phyloP scores from a whole-genome alignment of 2,888 invertebrate genomes.

The Agonopterix arenella region DNA sequence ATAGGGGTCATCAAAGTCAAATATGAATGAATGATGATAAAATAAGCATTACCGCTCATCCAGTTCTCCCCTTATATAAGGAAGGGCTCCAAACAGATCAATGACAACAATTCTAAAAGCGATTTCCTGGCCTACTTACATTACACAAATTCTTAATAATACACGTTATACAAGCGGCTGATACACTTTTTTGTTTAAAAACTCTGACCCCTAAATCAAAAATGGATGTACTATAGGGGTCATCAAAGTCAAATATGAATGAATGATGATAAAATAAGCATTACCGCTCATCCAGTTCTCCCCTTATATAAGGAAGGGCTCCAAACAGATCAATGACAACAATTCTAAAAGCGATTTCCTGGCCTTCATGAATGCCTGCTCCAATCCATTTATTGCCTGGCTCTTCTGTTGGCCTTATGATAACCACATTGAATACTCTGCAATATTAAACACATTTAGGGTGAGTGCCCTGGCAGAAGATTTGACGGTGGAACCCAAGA shows the following conservation, averaged over 20 bases:
- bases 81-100: conserved; percentile 76
- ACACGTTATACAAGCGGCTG: no score
- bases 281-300: conserved; percentile 72
- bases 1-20: no score
- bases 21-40: no score
- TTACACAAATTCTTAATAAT: no score
- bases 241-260: no score
- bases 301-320: conserved; percentile 80
- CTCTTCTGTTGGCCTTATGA: conserved; percentile 75
- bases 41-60: conserved; percentile 55
- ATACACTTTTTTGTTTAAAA: no score
- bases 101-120: conserved; percentile 76
- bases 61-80: conserved; percentile 80
- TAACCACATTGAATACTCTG: conserved; percentile 82
- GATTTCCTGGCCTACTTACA: conserved; percentile 79
- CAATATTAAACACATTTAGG: neutral
- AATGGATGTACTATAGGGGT: no score
- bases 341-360: conserved; percentile 78
- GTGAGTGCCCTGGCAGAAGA: no score
- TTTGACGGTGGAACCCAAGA: no score
- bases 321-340: conserved; percentile 75
- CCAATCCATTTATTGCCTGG: conserved; percentile 77
- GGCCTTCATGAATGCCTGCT: conserved; percentile 70
- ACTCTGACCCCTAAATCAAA: no score
- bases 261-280: neutral